A percentile compares a stretch with the other conserved stretches of the same genome.
Conservation (phyloP, 2,888 invertebrate species). For the Scaptomyza parva region DNA sequence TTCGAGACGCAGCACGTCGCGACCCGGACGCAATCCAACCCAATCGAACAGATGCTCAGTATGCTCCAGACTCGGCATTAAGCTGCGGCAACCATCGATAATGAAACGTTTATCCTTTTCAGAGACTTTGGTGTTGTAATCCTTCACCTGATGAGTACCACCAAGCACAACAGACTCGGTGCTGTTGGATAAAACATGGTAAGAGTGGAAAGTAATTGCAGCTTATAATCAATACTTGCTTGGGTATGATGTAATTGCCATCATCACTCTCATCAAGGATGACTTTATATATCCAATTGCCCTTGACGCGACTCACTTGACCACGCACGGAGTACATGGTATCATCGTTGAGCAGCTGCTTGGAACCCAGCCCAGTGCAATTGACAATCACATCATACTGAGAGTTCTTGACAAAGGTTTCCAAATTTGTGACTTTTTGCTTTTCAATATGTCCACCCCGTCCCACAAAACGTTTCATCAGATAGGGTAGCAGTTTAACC, state of each 20-base stretch:
- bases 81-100: constrained; percentile 87
- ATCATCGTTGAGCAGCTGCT: constrained; percentile 87
- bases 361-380: constrained; percentile 90
- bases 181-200: constrained; percentile 82
- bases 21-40: constrained; percentile 91
- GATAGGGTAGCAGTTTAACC: constrained; percentile 87
- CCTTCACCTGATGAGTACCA: constrained; percentile 90
- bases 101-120: constrained; percentile 87
- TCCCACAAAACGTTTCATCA: constrained; percentile 87
- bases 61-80: constrained; percentile 87
- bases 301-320: constrained; percentile 89
- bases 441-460: constrained; percentile 87
- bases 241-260: constrained; percentile 91
- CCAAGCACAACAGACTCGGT: constrained; percentile 89
- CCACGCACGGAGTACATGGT: constrained; percentile 89
- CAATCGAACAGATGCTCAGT: constrained; percentile 87
- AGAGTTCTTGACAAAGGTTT: constrained; percentile 83
- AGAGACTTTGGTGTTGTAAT: constrained; percentile 87
- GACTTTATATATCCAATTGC: constrained; percentile 88
- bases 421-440: constrained; percentile 86
- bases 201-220: constrained; percentile 35
- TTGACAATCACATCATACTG: constrained; percentile 91
- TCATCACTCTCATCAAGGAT: constrained; percentile 87
- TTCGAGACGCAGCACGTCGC: constrained; percentile 88
- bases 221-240: constrained; percentile 85